Evolutionary conservation across 2,888 invertebrate species (phyloP).

Genomic region (Cremastinae sp.): DNA sequence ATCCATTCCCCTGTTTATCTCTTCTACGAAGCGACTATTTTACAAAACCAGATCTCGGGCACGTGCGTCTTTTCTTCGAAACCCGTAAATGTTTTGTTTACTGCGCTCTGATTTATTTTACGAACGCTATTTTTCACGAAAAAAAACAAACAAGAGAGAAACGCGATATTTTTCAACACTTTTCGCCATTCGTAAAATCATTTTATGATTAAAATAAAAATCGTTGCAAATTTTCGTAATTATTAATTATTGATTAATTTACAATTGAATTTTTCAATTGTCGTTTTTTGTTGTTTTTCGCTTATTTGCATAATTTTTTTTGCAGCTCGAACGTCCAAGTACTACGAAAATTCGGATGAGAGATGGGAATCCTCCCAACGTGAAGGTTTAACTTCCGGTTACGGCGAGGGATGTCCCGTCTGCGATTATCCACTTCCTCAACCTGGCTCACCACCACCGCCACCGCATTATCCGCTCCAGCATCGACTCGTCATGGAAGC

Average conservation of each 20-base stretch:
- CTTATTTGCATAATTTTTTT: background rate
- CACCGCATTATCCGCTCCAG: slow-evolving; percentile 77
- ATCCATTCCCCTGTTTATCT: slow-evolving; percentile 28
- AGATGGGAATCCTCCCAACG: slow-evolving; percentile 49
- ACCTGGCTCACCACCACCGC: slow-evolving; percentile 67
- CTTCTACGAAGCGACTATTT: slow-evolving; percentile 17
- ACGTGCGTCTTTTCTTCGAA: slow-evolving; percentile 1
- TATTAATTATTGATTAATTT: no score
- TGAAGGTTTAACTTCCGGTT: slow-evolving; percentile 38
- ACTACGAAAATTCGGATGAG: slow-evolving; percentile 34
- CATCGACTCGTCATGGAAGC: slow-evolving; percentile 74
- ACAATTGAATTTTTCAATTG: no score
- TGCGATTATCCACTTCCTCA: slow-evolving; percentile 73
- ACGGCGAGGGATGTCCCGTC: slow-evolving; percentile 71
- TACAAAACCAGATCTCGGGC: background rate
- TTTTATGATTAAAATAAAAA: no score
- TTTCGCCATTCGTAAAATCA: no score
- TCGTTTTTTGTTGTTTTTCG: background rate
- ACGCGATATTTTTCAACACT: no score
- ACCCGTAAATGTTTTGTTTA: slow-evolving; percentile 6
- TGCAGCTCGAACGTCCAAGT: slow-evolving; percentile 36
- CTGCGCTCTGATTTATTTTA: no score
- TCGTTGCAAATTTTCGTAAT: no score
- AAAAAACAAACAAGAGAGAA: no score
- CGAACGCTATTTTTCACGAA: no score